Evolutionary conservation across 2,797 vertebrate genomes (phyloP), one percentile per base, ranked within the genome.

Genomic region (Crenuchus spilurus): DNA sequence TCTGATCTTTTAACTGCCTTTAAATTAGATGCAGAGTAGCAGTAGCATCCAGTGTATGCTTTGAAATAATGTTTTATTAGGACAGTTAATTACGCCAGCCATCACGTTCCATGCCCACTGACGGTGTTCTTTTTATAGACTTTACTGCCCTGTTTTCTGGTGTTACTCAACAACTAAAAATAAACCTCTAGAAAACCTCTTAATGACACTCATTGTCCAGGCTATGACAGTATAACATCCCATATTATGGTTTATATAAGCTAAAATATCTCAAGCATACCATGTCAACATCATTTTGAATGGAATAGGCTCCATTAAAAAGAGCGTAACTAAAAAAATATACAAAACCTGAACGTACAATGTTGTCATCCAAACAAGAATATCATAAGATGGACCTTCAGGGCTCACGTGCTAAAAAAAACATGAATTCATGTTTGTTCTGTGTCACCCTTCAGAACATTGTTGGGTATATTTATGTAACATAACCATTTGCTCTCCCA

Each of bases 121-220:
- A 62, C 75, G 52, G 31, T 44, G 69, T 58, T 79, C 84, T 87
- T 86, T 85, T 80, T 88, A 85, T 91, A 90, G 87, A 70, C 55
- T 39, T 33, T 77, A 44, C 52, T 60, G 70, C 73, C 31, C 14
- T 28, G 54, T 33, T 33, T 68, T 75, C 76, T 54, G 55, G 77
- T 81, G 64, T 57, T 44, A 48, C 13, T n/a, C 52, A 49, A 51
- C 6, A 14, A 30, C 80, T 88, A 78, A 84, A 87, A 86, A 88
- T 89, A 91, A 84, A 75, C 74, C 37, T 57, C 6, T 82, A 73
- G 77, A 77, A 81, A 71, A 78, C 31, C 72, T 74, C 28, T 55
- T 77, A 82, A 54, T 68, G 61, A 76, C 44, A 30, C 39, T 66
- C 65, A 37, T 6, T n/a, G 20, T 30, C 13, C 37, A 41, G 26